Evolutionary conservation across 37 sponge, comb jelly and placozoan species (phyloP).

Genomic region (Aplysina aerophoba): DNA sequence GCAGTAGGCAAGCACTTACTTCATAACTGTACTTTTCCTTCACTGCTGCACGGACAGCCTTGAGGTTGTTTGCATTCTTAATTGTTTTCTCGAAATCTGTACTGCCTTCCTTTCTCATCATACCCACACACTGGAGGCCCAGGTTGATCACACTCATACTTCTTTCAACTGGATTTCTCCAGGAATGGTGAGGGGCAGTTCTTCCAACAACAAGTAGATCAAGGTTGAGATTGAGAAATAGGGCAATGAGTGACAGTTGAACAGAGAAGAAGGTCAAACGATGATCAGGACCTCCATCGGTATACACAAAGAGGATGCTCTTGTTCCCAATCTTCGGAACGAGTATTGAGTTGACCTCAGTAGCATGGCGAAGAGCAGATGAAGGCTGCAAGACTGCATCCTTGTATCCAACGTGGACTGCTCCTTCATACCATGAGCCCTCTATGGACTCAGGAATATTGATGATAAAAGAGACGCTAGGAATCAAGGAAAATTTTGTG

Average conservation of each 20-base stretch:
- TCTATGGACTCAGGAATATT: conserved; percentile 55
- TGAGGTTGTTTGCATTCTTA: not conserved
- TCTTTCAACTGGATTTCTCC: conserved; percentile 51
- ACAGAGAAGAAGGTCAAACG: conserved; percentile 57
- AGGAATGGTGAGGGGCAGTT: conserved; percentile 65
- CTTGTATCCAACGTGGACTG: conserved; percentile 51
- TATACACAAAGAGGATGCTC: conserved; percentile 46
- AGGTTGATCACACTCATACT: conserved; percentile 68
- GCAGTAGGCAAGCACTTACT: not conserved
- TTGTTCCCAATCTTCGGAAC: not conserved
- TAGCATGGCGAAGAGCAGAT: conserved; percentile 43
- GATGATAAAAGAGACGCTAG: conserved; percentile 44
- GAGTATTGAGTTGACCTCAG: conserved; percentile 37
- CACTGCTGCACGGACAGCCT: not conserved
- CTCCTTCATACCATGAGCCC: conserved; percentile 47
- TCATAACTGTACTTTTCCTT: not conserved
- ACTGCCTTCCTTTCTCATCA: too few species aligned
- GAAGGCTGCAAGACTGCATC: conserved; percentile 53
- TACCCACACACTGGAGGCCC: conserved; percentile 50
- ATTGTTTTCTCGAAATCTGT: not conserved
- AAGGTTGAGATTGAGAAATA: conserved; percentile 51
- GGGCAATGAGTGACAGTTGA: conserved; percentile 48
- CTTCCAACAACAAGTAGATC: conserved; percentile 49
- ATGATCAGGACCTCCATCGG: conserved; percentile 70
- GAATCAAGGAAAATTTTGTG: conserved; percentile 50